A percentile compares a stretch with the other conserved stretches of the same genome.
Evolutionary conservation across 2,113 vertebrate species (phyloP).

Genomic region (Neogale vison): DNA sequence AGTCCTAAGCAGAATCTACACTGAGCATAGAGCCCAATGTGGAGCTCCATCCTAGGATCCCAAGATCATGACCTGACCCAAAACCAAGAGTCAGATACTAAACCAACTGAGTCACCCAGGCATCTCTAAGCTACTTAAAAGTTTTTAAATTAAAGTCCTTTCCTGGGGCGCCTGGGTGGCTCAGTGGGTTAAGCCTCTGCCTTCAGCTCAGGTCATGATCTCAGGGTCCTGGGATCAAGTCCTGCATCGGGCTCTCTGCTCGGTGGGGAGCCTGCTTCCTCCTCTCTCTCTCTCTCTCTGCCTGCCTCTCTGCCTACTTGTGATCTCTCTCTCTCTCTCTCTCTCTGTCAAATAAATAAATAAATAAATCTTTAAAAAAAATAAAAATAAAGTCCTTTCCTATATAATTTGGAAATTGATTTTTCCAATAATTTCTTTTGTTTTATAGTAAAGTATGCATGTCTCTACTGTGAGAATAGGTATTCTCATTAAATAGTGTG

Average conservation of each 20-base stretch:
- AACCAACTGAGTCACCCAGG: background rate
- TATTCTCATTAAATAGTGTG: conserved; percentile 28
- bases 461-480: conserved; percentile 23
- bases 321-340: no score
- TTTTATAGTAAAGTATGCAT: conserved; percentile 67
- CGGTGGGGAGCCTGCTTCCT: no score
- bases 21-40: background rate
- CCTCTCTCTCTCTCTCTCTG: no score
- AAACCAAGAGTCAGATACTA: background rate
- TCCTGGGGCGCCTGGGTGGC: no score
- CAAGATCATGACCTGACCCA: no score
- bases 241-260: no score
- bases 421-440: conserved; percentile 72
- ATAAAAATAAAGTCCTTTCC: background rate
- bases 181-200: no score
- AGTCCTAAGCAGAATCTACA: background rate
- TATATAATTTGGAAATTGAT: conserved; percentile 49
- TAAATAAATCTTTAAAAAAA: no score
- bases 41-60: background rate
- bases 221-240: no score
- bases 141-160: background rate
- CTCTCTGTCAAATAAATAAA: no score
- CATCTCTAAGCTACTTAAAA: background rate
- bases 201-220: no score
- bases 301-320: no score